Evolutionary conservation across 2,888 invertebrate species (phyloP), one percentile per base, ranked within the genome.

Genomic region (Epsilonema sp.): DNA sequence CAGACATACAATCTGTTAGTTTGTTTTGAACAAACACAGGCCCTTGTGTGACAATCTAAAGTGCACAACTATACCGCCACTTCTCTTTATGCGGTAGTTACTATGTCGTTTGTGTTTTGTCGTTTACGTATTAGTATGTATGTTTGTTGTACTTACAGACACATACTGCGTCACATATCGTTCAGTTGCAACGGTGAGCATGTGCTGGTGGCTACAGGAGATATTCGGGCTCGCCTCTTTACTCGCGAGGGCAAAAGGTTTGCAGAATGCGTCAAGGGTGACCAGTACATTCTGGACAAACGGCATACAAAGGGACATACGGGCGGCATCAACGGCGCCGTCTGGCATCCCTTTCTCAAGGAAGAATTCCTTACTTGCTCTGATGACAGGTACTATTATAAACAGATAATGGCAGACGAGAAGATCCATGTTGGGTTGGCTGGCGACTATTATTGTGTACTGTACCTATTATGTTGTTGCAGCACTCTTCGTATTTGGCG

Each of bases 291-390:
- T 21, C 79, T 79, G 1, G 94, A 97, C 65, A 84, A 87, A 79
- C 78, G 82, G 0, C 76, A 74, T 58, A 90, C 90, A 0, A 89
- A 84, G 64, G 94, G 97, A 0, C 97, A 97, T 65, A 82, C 84
- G 0, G 85, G 90, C 0, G 78, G 84, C 26, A 67, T 97, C 3
- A 85, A 86, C 58, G 76, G 78, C 45, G 84, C 92, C 1, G 79
- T 80, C 62, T 97, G 92, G 87, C 86, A 92, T 71, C 94, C 94
- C 0, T 78, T 80, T 54, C 75, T 76, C 2, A 78, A 79, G 49
- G 82, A 86, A 54, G 89, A 94, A 65, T 99, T 97, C 67, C 70
- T 94, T 57, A 97, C 97, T 0, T 82, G 85, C 56, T 80, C 89
- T 0, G 78, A 83, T 59, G 97, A 99, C 63, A 82, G 89, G 71